Evolutionary conservation across 2,888 invertebrate genomes (phyloP), one percentile per base, ranked within the genome.

Genomic region (Phyllotreta cruciferae): DNA sequence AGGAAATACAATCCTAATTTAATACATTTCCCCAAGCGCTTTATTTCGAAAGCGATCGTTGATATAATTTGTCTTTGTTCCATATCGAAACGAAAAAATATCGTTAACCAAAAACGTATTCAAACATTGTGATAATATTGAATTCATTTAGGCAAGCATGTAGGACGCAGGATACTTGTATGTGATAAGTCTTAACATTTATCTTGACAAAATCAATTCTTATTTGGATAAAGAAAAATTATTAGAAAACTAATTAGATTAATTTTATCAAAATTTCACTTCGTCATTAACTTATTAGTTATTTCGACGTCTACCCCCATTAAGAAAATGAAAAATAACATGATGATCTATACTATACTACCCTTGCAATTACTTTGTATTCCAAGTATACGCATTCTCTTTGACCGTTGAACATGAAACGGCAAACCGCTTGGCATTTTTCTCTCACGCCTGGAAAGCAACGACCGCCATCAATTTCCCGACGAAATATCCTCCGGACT

Each of bases 381-480:
- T 34, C 5, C 7, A 6, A 47, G 47, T 47, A n/a, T n/a, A 24
- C 41, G 10, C 41, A 7, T 10, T 39, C 39, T 49, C 3, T 13
- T 34, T 39, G 7, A 10, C 47, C 24, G 50, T 24, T 49, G 35
- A 24, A 57, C 57, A 41, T 24, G 39, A 49, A 41, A 24, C 14
- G 14, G 47, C 34, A 41, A 57, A 41, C 39, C 34, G 11, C 5
- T 37, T 50, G 9, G 34, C 41, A 58, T 58, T 58, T 50, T 58
- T 58, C 57, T 58, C 38, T 35, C 10, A 35, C 52, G 14, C 50
- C 35, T 5, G 50, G 41, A 34, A 58, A 58, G 52, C 44, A 52
- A 60, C 60, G 38, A 44, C 52, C 52, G 24, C 13, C 60, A 60
- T 60, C 60, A 60, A 60, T 52, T 53, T 60, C 53, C 44, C 37